Conservation (phyloP, 2,113 vertebrate species). For the Gymnorhina tibicen region DNA sequence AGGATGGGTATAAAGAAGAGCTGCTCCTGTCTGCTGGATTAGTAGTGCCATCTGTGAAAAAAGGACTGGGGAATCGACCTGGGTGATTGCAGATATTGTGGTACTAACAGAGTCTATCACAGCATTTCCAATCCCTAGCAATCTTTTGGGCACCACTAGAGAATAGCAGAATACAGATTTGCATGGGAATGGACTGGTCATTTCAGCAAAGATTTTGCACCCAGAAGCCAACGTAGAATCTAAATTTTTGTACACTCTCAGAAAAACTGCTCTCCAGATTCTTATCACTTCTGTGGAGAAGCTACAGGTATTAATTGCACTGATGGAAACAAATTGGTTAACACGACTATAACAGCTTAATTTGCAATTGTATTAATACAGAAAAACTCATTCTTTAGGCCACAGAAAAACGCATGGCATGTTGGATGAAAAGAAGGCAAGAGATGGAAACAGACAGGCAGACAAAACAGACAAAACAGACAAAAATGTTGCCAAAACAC, state of each 20-base stretch:
- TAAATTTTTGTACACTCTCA: neutral
- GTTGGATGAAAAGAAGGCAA: neutral
- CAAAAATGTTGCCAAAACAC: neutral
- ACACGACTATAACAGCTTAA: neutral
- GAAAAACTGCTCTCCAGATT: neutral
- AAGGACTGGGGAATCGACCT: neutral
- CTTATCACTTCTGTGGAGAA: neutral
- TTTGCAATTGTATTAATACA: neutral
- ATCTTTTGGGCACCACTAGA: neutral
- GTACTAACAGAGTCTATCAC: neutral
- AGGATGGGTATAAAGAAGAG: neutral
- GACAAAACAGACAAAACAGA: too few relatives aligned
- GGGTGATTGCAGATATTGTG: neutral
- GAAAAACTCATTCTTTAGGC: neutral
- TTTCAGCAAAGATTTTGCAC: neutral
- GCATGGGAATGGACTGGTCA: too few relatives aligned
- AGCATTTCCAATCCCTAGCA: neutral
- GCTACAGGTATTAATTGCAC: neutral
- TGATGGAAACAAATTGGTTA: neutral
- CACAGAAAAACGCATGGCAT: neutral
- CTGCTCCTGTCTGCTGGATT: neutral
- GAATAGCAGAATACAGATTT: neutral
- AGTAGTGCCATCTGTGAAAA: neutral
- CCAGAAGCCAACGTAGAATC: neutral
- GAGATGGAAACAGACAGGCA: neutral